phyloP scores from a whole-genome alignment of 2,888 invertebrate species.

The Apomyelois bistriatella region DNA sequence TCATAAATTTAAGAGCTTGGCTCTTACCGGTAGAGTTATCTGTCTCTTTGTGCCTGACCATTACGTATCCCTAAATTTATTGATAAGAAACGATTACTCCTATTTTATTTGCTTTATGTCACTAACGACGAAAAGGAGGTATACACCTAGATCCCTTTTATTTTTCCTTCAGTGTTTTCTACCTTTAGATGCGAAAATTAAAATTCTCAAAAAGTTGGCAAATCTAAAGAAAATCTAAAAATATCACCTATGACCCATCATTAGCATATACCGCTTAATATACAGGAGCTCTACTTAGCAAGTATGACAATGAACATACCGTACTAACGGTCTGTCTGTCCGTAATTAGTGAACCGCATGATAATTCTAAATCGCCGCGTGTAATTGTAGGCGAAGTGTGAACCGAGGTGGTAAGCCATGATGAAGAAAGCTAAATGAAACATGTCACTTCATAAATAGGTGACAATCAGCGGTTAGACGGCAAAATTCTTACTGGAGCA shows the following conservation, averaged over 20 bases:
- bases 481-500: neutral
- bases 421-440: neutral
- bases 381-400: slow-evolving; percentile 3
- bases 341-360: slow-evolving; percentile 8
- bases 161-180: no score
- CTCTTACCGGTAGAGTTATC: no score
- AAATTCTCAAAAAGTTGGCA: no score
- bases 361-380: neutral
- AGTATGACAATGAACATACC: slow-evolving; percentile 7
- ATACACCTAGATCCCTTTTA: no score
- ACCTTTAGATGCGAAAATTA: no score
- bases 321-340: slow-evolving; percentile 5
- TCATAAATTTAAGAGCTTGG: no score
- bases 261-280: neutral
- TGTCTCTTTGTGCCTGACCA: no score
- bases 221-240: no score
- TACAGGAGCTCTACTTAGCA: neutral
- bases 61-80: no score
- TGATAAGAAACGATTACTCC: no score
- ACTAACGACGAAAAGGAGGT: no score
- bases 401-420: neutral
- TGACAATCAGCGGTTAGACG: neutral
- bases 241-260: neutral
- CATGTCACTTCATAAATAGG: neutral
- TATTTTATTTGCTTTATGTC: no score